Conservation (phyloP, 1,140 invertebrate genomes). For the Tetramorium simillimum region DNA sequence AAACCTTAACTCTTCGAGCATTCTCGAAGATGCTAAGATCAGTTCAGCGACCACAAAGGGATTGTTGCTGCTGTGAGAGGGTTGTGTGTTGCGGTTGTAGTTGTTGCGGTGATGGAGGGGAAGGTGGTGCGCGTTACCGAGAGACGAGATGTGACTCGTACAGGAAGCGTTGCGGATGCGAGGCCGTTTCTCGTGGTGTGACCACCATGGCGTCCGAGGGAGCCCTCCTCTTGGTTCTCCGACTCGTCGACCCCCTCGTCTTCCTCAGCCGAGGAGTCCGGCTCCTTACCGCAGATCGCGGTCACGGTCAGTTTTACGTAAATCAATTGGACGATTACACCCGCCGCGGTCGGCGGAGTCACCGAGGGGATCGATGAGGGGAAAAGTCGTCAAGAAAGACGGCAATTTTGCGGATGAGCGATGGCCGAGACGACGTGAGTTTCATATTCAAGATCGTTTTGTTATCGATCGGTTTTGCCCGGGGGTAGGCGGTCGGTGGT, state of each 20-base stretch:
- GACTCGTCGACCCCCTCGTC: slow-evolving; percentile 82
- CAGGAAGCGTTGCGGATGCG: slow-evolving; percentile 83
- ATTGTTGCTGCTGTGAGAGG: background rate
- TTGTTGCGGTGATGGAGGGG: slow-evolving; percentile 28
- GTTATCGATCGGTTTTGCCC: slow-evolving; percentile 57
- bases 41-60: background rate
- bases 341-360: slow-evolving; percentile 18
- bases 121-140: slow-evolving; percentile 81
- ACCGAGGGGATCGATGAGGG: slow-evolving; percentile 47
- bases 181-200: slow-evolving; percentile 83
- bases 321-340: slow-evolving; percentile 25
- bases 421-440: slow-evolving; percentile 63
- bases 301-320: slow-evolving; percentile 6
- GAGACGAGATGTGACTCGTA: slow-evolving; percentile 83
- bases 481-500: slow-evolving; percentile 61
- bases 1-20: background rate
- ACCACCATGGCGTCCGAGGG: slow-evolving; percentile 78
- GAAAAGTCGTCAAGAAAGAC: slow-evolving; percentile 24
- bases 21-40: slow-evolving; percentile 29
- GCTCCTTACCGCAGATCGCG: slow-evolving; percentile 16
- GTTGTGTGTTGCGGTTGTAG: background rate
- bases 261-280: slow-evolving; percentile 83
- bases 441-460: slow-evolving; percentile 59
- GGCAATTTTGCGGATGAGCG: slow-evolving; percentile 51
- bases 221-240: slow-evolving; percentile 82